These are phyloP conservation scores for Gymnoscopelus microlampas DNA, from an alignment of 2,797 vertebrate genomes.

Conservation along the genomic window DNA sequence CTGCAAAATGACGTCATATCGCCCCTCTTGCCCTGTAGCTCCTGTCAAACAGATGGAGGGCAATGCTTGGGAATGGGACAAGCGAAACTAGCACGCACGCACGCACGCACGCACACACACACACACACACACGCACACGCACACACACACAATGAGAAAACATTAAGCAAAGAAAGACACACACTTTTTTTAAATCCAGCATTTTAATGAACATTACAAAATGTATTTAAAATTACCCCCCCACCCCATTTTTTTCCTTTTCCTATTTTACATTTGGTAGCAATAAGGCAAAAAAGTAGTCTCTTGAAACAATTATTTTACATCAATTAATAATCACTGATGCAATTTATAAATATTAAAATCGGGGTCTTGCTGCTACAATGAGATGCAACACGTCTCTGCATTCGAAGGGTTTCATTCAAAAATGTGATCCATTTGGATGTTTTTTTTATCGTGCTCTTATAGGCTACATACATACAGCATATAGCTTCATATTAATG, in stretches of 20 bases:
- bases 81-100: no score
- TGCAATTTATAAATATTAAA: conserved; percentile 80
- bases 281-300: conserved; percentile 82
- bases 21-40: conserved; percentile 36
- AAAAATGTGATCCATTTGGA: no score
- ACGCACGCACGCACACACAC: conserved; percentile 6
- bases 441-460: no score
- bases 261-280: conserved; percentile 77
- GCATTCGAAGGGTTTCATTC: conserved; percentile 2
- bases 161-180: neutral
- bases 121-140: neutral
- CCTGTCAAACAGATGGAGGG: conserved; percentile 31
- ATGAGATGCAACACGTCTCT: conserved; percentile 61
- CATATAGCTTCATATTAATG: no score
- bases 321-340: conserved; percentile 74
- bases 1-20: conserved; percentile 84
- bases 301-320: conserved; percentile 72
- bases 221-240: conserved; percentile 70
- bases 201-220: conserved; percentile 86
- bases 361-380: conserved; percentile 73
- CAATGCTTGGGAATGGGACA: conserved; percentile 20
- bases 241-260: conserved; percentile 55
- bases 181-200: conserved; percentile 76
- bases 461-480: no score
- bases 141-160: neutral